Conservation (phyloP, 2,113 vertebrate species). For the Muntiacus muntjak region DNA sequence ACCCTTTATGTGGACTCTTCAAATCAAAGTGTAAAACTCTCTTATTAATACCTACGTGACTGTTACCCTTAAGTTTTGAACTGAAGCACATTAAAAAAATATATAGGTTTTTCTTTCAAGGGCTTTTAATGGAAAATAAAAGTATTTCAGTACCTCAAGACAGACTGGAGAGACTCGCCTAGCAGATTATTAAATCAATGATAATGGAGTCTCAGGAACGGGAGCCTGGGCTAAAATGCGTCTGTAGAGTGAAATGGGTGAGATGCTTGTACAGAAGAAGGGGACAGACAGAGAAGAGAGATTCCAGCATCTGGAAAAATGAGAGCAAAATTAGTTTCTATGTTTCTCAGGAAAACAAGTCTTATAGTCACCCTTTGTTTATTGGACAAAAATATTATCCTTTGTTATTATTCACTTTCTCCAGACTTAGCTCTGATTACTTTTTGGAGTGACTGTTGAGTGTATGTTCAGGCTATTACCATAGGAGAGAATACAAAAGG, state of each 20-base stretch:
- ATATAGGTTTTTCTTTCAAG: background rate
- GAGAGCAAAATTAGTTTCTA: background rate
- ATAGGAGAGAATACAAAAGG: background rate
- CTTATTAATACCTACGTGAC: background rate
- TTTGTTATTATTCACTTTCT: background rate
- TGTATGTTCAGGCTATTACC: background rate
- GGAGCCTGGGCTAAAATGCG: background rate
- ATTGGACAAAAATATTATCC: background rate
- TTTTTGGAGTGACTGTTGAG: background rate
- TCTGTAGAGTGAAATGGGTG: background rate
- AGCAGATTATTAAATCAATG: background rate
- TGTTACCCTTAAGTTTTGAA: background rate
- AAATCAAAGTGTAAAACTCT: background rate
- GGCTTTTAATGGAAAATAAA: background rate
- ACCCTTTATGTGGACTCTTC: background rate
- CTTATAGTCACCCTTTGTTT: background rate
- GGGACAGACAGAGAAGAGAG: background rate
- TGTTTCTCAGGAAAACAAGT: background rate
- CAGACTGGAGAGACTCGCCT: background rate
- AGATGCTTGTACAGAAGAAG: background rate
- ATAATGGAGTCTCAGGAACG: background rate
- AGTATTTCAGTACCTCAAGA: background rate
- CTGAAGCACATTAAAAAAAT: background rate
- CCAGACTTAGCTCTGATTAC: background rate
- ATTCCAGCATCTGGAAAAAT: background rate